Conservation (phyloP, 2,113 vertebrate genomes). For the Pitta sordida region DNA sequence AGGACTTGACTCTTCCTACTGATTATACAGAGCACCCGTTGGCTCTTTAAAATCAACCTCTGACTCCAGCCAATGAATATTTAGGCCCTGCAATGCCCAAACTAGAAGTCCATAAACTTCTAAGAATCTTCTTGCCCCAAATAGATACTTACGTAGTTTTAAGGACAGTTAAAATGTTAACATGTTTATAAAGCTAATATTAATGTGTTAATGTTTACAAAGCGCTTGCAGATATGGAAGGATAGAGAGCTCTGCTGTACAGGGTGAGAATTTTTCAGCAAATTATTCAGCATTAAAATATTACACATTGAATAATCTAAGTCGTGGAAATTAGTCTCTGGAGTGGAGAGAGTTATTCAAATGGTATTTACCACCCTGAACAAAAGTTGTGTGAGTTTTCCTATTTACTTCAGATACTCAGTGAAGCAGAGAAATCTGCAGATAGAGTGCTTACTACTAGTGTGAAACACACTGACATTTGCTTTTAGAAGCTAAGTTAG, state of each 20-base stretch:
- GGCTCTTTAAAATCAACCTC: neutral
- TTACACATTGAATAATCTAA: neutral
- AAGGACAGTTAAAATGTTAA: neutral
- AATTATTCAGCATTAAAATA: neutral
- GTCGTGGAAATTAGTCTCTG: neutral
- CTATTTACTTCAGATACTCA: neutral
- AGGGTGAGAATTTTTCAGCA: neutral
- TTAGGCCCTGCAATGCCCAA: neutral
- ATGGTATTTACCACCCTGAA: neutral
- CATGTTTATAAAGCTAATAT: neutral
- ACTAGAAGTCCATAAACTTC: neutral
- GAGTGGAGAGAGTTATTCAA: neutral
- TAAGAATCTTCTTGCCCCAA: neutral
- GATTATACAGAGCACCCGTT: neutral
- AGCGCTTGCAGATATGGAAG: neutral
- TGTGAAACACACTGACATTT: neutral
- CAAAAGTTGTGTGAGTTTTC: neutral
- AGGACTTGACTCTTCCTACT: neutral
- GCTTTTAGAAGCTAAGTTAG: constrained; percentile 5
- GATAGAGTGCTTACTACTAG: neutral
- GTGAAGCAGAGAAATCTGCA: neutral
- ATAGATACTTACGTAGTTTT: neutral
- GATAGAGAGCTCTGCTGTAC: neutral
- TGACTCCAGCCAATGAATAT: neutral
- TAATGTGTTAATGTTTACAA: neutral